phyloP scores from a whole-genome alignment of 2,888 invertebrate genomes.

The Calameuta filiformis region DNA sequence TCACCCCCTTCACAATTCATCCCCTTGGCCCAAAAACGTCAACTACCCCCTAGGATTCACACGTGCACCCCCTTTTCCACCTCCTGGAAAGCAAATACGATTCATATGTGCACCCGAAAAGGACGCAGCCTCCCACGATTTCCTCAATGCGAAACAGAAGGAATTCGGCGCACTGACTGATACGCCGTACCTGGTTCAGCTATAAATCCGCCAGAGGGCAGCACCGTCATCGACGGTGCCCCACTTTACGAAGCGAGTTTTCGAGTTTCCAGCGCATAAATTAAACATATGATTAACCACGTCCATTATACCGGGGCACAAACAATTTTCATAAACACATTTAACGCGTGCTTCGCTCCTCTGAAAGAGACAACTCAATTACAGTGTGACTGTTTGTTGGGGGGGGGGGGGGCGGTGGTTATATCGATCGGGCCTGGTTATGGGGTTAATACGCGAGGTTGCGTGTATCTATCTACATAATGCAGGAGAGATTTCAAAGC shows the following conservation, averaged over 20 bases:
- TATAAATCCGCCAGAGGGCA: constrained; percentile 40
- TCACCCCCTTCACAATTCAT: too few species aligned
- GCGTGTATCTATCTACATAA: background rate
- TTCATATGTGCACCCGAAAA: too few species aligned
- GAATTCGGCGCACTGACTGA: constrained; percentile 41
- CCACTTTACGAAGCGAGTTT: background rate
- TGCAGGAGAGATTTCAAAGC: background rate
- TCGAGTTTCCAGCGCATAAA: constrained; percentile 33
- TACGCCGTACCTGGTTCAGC: constrained; percentile 37
- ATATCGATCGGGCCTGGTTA: background rate
- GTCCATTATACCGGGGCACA: constrained; percentile 23
- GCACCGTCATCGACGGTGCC: background rate
- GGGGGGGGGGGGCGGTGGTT: background rate
- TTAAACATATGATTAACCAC: constrained; percentile 51
- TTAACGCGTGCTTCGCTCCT: constrained; percentile 10
- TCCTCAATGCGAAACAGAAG: constrained; percentile 38
- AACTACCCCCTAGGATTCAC: background rate
- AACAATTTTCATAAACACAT: constrained; percentile 34
- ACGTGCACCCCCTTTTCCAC: too few species aligned
- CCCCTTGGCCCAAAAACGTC: background rate
- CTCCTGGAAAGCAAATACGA: too few species aligned
- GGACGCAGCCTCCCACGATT: constrained; percentile 40
- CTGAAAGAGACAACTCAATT: constrained; percentile 31
- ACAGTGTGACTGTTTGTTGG: constrained; percentile 5
- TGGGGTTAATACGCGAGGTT: background rate